Base-by-base conservation (phyloP, 2,113 vertebrate genomes). In the Spilogale gracilis region DNA sequence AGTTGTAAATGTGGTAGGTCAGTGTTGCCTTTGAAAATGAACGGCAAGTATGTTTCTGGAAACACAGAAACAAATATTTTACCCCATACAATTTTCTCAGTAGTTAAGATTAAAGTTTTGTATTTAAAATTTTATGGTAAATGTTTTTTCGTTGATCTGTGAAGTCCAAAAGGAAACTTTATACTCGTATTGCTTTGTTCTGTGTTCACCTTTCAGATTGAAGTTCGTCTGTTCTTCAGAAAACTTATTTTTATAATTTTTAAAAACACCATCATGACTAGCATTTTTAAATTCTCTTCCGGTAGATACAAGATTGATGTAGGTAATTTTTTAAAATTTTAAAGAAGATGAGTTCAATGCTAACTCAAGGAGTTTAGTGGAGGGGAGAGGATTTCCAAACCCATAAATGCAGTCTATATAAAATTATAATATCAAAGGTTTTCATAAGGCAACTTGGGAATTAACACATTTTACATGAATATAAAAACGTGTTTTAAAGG, bases 401-500 rank as follows among this genome's bases (percentile, higher is more conserved):
- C 27, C 97, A 4, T 92, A 88, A 97, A 94, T 88, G 38, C 63
- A 83, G 63, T 81, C 67, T 27, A 30, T 94, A 45, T 96, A 96
- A 98, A 97, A 97, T 21, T 0, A 76, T 65, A 48, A 20, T 3
- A 17, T 73, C 27, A 54, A 86, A 91, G 27, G 7, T 50, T 95
- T 97, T 90, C 83, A 45, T 38, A 45, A 30, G 65, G 88, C 98
- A 97, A 96, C 71, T n/a, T 91, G 76, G 90, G 45, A 56, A 97
- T 73, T 80, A 69, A 76, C 50, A 58, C 20, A 10, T 92, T 88
- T 95, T 30, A 73, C 85, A 45, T 94, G 20, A 92, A 43, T 80
- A 32, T 96, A 79, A 96, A 92, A 98, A 76, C 10, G 38, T 12
- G 45, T 61, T 58, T 97, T 98, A 98, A 97, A 97, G 84, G 32